Conservation (phyloP, 2,113 vertebrate genomes). For the Tenebrosternarchus preto region DNA sequence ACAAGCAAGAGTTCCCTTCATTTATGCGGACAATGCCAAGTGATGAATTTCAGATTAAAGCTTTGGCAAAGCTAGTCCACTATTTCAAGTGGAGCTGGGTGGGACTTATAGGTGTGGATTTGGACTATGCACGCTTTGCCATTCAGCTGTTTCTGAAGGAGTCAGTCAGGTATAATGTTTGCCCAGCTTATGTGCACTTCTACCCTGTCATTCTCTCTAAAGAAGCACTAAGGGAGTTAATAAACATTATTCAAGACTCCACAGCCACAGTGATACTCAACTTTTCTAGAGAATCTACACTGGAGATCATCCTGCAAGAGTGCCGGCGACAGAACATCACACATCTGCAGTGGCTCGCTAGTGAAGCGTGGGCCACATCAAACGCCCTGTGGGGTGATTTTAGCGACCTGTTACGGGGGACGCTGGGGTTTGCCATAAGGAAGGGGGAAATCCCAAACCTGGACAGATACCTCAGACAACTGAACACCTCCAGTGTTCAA, state of each 20-base stretch:
- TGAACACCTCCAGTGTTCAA: conserved; percentile 45
- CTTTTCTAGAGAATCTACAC: conserved; percentile 69
- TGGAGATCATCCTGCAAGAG: conserved; percentile 65
- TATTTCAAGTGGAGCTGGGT: conserved; percentile 76
- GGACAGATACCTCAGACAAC: conserved; percentile 55
- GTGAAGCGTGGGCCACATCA: conserved; percentile 73
- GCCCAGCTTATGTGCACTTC: conserved; percentile 69
- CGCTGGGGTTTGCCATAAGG: conserved; percentile 71
- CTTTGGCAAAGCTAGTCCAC: conserved; percentile 65
- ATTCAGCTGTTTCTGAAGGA: conserved; percentile 73
- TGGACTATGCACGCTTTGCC: conserved; percentile 72
- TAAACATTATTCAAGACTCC: conserved; percentile 58
- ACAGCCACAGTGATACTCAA: conserved; percentile 70
- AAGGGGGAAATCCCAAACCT: conserved; percentile 68
- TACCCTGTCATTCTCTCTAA: conserved; percentile 60
- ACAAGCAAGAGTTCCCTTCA: conserved; percentile 68
- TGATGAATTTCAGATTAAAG: conserved; percentile 72
- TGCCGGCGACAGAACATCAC: conserved; percentile 62
- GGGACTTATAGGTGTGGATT: conserved; percentile 69
- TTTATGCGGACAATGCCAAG: conserved; percentile 78
- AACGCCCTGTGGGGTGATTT: conserved; percentile 66
- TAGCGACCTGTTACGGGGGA: conserved; percentile 63
- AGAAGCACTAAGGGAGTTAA: conserved; percentile 56
- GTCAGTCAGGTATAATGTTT: conserved; percentile 62
- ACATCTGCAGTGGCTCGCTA: conserved; percentile 70